These are phyloP conservation scores for Junco hyemalis DNA, from an alignment of 2,113 vertebrate species.

Conservation along the genomic window DNA sequence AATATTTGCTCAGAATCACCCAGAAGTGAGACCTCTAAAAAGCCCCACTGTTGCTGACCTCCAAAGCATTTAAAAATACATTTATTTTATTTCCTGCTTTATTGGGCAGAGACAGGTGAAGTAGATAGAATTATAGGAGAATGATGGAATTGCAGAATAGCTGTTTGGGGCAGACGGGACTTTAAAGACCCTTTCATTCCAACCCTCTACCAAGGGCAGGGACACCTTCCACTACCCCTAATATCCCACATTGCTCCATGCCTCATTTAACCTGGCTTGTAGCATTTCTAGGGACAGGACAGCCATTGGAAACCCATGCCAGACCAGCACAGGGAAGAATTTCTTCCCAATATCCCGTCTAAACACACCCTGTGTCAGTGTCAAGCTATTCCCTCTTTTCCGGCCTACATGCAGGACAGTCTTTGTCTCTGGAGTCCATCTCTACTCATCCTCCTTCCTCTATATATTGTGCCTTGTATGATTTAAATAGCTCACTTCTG, in stretches of 20 bases:
- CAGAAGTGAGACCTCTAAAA: background rate
- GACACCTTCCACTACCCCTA: background rate
- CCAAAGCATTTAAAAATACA: background rate
- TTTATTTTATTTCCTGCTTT: background rate
- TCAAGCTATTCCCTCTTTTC: background rate
- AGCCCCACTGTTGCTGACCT: background rate
- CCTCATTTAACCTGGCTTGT: background rate
- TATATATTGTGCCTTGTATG: too few relatives aligned
- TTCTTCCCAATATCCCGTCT: background rate
- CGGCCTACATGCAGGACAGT: background rate
- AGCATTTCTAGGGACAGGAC: too few relatives aligned
- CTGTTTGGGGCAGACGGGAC: background rate
- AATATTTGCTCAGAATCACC: background rate
- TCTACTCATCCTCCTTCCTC: background rate
- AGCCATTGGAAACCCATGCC: background rate
- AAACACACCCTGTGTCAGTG: background rate
- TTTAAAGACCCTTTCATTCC: background rate
- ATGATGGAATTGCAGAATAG: background rate
- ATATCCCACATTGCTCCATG: background rate
- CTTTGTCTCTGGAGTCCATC: background rate
- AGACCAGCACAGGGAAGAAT: background rate
- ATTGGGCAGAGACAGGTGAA: background rate
- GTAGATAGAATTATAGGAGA: background rate
- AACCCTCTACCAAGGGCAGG: rapidly evolving
- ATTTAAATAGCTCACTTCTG: background rate